phyloP scores from a whole-genome alignment of 2,888 invertebrate genomes.

The Ectemnius cavifrons region DNA sequence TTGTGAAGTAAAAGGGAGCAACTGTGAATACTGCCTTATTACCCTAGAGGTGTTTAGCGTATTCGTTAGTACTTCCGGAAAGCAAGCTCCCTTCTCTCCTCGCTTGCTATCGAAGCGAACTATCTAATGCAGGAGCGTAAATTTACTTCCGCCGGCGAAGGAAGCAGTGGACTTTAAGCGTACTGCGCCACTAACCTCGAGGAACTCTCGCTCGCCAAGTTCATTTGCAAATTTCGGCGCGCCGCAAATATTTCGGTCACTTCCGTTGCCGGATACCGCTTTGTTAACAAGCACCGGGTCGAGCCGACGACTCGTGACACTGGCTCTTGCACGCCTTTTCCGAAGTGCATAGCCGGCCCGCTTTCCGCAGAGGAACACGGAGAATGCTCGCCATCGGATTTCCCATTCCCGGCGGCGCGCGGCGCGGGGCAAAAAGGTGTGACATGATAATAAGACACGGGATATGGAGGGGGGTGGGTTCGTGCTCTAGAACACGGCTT shows the following conservation, averaged over 20 bases:
- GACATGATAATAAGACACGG: constrained; percentile 8
- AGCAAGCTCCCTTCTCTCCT: background rate
- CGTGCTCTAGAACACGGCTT: constrained; percentile 1
- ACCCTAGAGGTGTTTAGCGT: constrained; percentile 6
- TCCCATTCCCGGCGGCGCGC: background rate
- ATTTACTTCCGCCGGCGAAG: constrained; percentile 1
- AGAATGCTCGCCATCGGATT: background rate
- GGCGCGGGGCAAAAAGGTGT: constrained; percentile 2
- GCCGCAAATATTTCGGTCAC: no score
- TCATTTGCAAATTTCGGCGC: no score
- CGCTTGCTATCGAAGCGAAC: no score
- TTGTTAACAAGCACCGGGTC: no score
- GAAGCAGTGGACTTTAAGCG: background rate
- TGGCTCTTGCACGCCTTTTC: no score
- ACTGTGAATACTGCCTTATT: background rate
- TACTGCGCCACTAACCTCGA: background rate
- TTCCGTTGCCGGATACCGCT: no score
- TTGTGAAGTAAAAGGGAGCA: background rate
- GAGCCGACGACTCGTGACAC: no score
- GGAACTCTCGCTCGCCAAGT: no score
- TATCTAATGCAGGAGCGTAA: background rate
- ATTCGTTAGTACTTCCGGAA: background rate
- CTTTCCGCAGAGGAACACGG: no score
- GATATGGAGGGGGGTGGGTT: background rate
- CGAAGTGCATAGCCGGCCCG: no score